Percentiles rank a stretch among this genome's conserved stretches.
Conservation (phyloP, 2,113 vertebrate species). For the Athene noctua region DNA sequence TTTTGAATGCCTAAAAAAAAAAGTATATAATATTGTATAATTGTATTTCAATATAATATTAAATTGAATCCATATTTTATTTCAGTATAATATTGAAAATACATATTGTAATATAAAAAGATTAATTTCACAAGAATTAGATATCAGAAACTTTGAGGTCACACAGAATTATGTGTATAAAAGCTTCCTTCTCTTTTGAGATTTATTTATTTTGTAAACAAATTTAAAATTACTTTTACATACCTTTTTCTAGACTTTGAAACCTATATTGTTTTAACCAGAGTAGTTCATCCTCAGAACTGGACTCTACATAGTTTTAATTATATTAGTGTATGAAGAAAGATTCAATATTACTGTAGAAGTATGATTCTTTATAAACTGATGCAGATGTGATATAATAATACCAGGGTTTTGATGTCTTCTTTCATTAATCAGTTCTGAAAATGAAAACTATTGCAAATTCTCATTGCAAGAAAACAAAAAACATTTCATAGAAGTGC, state of each 20-base stretch:
- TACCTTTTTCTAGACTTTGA: background rate
- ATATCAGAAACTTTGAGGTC: background rate
- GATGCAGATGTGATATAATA: background rate
- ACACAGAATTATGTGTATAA: background rate
- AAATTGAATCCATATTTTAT: background rate
- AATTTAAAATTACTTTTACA: background rate
- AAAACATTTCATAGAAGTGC: rapidly evolving
- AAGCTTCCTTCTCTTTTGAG: background rate
- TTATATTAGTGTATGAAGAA: background rate
- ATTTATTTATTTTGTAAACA: background rate
- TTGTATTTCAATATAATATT: background rate
- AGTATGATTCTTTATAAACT: background rate
- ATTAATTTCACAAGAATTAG: background rate
- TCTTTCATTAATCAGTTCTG: background rate
- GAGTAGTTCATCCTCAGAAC: background rate
- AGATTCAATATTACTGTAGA: background rate
- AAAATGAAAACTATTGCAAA: background rate
- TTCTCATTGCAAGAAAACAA: background rate
- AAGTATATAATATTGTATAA: background rate
- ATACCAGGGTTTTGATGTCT: background rate
- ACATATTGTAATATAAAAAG: background rate
- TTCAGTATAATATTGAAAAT: background rate
- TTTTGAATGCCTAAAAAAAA: background rate
- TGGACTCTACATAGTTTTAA: background rate
- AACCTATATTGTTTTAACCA: background rate